phyloP scores from a whole-genome alignment of 2,888 invertebrate species.

The Chalcis sispes region DNA sequence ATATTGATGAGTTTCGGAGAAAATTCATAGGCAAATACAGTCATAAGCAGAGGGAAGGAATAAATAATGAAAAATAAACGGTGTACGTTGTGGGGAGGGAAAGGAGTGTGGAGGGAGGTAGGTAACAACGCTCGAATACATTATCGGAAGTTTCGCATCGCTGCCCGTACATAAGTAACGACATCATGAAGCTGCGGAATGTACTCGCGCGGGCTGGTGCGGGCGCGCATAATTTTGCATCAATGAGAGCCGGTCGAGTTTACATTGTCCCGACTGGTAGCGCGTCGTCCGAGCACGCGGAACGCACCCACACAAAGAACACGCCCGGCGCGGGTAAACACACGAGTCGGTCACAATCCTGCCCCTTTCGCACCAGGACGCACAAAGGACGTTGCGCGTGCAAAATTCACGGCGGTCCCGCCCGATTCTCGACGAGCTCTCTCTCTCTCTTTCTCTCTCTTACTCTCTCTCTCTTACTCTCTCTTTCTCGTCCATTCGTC shows the following conservation, averaged over 20 bases:
- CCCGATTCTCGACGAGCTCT: no score
- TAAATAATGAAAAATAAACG: slow-evolving; percentile 33
- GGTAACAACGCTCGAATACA: slow-evolving; percentile 25
- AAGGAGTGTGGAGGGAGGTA: not conserved
- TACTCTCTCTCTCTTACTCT: no score
- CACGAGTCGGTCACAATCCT: no score
- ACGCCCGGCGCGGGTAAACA: no score
- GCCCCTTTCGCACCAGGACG: no score
- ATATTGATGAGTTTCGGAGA: not conserved
- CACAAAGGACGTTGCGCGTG: no score
- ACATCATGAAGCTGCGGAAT: slow-evolving; percentile 46
- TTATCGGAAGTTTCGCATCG: slow-evolving; percentile 50
- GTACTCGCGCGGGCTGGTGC: slow-evolving; percentile 3
- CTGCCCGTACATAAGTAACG: slow-evolving; percentile 51
- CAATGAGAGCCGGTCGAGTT: slow-evolving; percentile 24
- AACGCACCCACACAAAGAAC: slow-evolving; percentile 4
- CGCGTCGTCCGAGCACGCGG: not conserved
- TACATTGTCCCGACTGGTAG: slow-evolving; percentile 43
- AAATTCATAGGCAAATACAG: no score
- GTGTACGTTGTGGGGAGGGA: not conserved
- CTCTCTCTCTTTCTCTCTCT: not conserved
- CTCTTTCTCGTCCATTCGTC: not conserved
- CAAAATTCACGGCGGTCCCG: no score
- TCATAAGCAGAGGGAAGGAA: no score
- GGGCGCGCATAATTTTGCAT: slow-evolving; percentile 49